Evolutionary conservation across 2,888 invertebrate genomes (phyloP).

Genomic region (Eristalis arbustorum): DNA sequence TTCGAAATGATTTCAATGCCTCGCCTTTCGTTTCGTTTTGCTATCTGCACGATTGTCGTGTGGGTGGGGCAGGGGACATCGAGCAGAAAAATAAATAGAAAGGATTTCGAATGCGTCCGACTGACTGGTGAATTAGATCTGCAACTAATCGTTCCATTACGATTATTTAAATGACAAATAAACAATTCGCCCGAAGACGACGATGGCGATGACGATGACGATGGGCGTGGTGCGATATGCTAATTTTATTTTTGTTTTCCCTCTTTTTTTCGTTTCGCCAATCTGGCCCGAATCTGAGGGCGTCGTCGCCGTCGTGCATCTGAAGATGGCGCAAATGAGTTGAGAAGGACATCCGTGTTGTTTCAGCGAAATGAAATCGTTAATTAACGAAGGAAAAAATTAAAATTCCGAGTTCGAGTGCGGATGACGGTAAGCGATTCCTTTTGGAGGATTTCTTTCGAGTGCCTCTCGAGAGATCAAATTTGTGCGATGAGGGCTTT

Average conservation of each 20-base stretch:
- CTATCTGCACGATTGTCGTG: background rate
- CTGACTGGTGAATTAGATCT: conserved; percentile 41
- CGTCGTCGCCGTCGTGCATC: background rate
- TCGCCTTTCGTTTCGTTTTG: background rate
- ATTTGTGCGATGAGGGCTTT: background rate
- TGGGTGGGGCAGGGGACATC: background rate
- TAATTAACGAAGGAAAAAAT: conserved; percentile 23
- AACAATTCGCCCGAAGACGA: conserved; percentile 28
- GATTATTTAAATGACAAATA: conserved; percentile 44
- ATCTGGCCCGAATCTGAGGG: background rate
- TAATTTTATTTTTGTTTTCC: conserved; percentile 40
- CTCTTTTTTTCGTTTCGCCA: background rate
- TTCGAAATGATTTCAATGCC: conserved; percentile 15
- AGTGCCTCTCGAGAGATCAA: background rate
- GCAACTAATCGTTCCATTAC: conserved; percentile 54
- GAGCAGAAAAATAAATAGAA: background rate
- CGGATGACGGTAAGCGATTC: background rate
- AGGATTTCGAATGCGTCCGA: conserved; percentile 32
- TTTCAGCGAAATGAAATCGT: conserved; percentile 32
- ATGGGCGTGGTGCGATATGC: conserved; percentile 29
- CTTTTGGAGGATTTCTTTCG: background rate
- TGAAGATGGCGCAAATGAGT: conserved; percentile 29
- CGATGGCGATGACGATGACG: background rate
- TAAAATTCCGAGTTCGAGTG: background rate
- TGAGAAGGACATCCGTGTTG: conserved; percentile 21